Conservation (phyloP, 2,888 invertebrate species). For the Nephrotoma flavescens region DNA sequence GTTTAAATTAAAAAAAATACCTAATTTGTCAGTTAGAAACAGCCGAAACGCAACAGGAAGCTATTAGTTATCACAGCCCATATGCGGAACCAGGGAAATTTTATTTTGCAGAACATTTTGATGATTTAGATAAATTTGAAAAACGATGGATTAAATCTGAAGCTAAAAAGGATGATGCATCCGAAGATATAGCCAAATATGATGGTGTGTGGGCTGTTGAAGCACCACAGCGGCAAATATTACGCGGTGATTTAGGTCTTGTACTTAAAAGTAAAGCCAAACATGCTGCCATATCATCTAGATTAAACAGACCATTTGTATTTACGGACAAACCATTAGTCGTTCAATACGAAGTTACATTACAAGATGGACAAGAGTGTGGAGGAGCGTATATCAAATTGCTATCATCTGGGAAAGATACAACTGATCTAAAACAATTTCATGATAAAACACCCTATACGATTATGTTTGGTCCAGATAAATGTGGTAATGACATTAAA, state of each 20-base stretch:
- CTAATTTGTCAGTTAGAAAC: not conserved
- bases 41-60: not conserved
- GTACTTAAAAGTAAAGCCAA: slow-evolving; percentile 89
- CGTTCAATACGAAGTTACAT: slow-evolving; percentile 86
- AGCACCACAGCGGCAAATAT: slow-evolving; percentile 56
- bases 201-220: slow-evolving; percentile 75
- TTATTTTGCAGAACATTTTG: slow-evolving; percentile 77
- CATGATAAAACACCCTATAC: slow-evolving; percentile 95
- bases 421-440: slow-evolving; percentile 63
- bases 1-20: not conserved
- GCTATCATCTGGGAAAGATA: slow-evolving; percentile 53
- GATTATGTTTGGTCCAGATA: slow-evolving; percentile 99
- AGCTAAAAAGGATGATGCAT: slow-evolving; percentile 78
- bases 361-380: slow-evolving; percentile 93
- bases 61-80: slow-evolving; percentile 56
- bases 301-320: slow-evolving; percentile 61
- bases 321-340: slow-evolving; percentile 72
- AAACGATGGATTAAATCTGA: slow-evolving; percentile 76
- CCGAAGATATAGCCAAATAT: slow-evolving; percentile 87
- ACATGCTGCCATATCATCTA: slow-evolving; percentile 83
- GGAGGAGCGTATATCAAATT: slow-evolving; percentile 97
- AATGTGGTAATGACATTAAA: slow-evolving; percentile 93
- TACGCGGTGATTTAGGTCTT: slow-evolving; percentile 73
- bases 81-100: slow-evolving; percentile 42
- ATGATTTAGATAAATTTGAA: slow-evolving; percentile 53